Conservation (phyloP, 2,888 invertebrate species). For the Habroteleia sp. region DNA sequence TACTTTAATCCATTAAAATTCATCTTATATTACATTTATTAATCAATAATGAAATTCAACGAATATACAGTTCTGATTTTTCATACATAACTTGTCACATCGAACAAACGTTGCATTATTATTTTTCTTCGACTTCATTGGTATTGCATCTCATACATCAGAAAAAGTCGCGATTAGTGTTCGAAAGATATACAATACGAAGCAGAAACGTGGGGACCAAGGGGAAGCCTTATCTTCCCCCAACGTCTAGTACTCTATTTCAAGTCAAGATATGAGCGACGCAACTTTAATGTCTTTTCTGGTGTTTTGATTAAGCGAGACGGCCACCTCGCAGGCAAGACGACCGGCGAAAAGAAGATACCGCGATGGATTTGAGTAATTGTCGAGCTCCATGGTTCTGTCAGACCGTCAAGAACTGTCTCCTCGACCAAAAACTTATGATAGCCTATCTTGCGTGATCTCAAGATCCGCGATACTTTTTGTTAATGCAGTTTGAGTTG, state of each 20-base stretch:
- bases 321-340: constrained; percentile 68
- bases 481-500: neutral
- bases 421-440: constrained; percentile 67
- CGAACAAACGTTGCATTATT: constrained; percentile 15
- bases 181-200: constrained; percentile 59
- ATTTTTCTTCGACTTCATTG: constrained; percentile 36
- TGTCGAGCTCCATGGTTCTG: constrained; percentile 73
- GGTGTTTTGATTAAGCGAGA: constrained; percentile 79
- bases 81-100: constrained; percentile 1
- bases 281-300: constrained; percentile 79
- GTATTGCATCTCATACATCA: constrained; percentile 41
- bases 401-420: constrained; percentile 74
- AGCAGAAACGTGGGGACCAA: constrained; percentile 68
- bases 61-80: neutral
- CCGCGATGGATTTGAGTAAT: constrained; percentile 77
- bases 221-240: constrained; percentile 79
- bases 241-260: constrained; percentile 76
- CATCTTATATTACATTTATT: too few relatives aligned
- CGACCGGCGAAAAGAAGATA: constrained; percentile 64
- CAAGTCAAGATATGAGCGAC: constrained; percentile 75
- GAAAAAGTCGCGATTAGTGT: constrained; percentile 18
- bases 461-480: constrained; percentile 22
- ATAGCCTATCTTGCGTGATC: constrained; percentile 59
- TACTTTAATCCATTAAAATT: too few relatives aligned
- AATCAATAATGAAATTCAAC: too few relatives aligned